phyloP scores from a whole-genome alignment of 2,888 invertebrate genomes.

The Pollenia angustigena region DNA sequence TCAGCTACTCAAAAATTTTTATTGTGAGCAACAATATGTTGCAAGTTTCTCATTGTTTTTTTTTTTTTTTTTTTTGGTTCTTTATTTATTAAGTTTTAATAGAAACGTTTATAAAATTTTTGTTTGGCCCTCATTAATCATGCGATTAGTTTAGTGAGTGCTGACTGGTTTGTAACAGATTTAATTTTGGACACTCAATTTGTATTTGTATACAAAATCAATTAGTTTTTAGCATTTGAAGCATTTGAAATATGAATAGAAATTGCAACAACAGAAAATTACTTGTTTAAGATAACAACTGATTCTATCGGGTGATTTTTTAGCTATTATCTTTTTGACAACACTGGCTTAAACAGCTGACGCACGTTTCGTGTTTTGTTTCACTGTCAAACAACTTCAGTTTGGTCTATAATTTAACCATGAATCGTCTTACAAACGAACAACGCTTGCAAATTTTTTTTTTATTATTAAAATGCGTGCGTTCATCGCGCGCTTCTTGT shows the following conservation, averaged over 20 bases:
- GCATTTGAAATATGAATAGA: background rate
- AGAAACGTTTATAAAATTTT: slow-evolving; percentile 52
- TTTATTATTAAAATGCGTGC: no score
- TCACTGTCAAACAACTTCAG: no score
- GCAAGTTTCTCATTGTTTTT: slow-evolving; percentile 26
- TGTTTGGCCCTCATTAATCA: slow-evolving; percentile 77
- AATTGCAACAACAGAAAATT: background rate
- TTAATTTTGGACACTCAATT: background rate
- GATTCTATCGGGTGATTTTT: no score
- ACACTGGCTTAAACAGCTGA: no score
- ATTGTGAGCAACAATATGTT: slow-evolving; percentile 62
- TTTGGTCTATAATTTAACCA: no score
- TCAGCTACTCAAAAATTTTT: slow-evolving; percentile 56
- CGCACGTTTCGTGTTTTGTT: no score
- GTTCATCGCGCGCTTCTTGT: no score
- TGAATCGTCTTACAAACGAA: no score
- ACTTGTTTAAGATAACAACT: no score
- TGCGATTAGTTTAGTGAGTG: slow-evolving; percentile 78
- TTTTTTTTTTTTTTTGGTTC: slow-evolving; percentile 20
- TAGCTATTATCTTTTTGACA: no score
- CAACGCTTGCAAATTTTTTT: no score
- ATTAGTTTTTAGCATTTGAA: slow-evolving; percentile 58
- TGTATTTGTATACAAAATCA: slow-evolving; percentile 39
- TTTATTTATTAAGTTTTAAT: slow-evolving; percentile 37
- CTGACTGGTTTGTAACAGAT: slow-evolving; percentile 62